Evolutionary conservation across 2,797 vertebrate genomes (phyloP).

Genomic region (Chelmon rostratus): DNA sequence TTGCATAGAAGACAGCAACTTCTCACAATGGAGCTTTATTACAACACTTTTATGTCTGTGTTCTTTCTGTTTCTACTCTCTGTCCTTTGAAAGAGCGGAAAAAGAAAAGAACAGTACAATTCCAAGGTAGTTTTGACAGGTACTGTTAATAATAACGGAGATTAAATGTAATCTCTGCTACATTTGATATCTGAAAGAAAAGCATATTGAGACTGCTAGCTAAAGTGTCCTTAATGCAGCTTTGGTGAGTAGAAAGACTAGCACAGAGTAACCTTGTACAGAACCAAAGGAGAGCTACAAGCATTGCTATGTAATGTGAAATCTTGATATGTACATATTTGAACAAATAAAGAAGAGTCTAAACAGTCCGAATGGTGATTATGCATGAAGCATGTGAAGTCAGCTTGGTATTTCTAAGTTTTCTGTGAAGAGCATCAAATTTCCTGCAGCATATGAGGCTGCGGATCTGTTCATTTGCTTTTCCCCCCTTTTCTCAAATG

Average conservation of each 20-base stretch:
- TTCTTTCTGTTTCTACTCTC: constrained; percentile 14
- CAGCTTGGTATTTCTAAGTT: no score
- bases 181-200: constrained; percentile 30
- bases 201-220: constrained; percentile 52
- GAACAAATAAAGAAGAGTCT: constrained; percentile 68
- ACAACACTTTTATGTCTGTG: constrained; percentile 18
- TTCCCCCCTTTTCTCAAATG: no score
- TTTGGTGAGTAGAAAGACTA: constrained; percentile 79
- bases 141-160: constrained; percentile 27
- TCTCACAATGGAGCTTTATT: constrained; percentile 12
- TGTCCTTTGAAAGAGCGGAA: constrained; percentile 10
- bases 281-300: constrained; percentile 76
- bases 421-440: no score
- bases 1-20: neutral
- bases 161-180: constrained; percentile 34
- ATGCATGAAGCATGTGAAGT: neutral
- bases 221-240: constrained; percentile 83
- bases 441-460: no score
- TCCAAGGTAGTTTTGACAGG: constrained; percentile 16
- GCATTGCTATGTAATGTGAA: constrained; percentile 86
- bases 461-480: no score
- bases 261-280: constrained; percentile 73
- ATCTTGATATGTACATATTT: constrained; percentile 81
- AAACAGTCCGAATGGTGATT: constrained; percentile 8
- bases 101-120: constrained; percentile 11